Conservation (phyloP, 2,888 invertebrate species). For the Dryococelus australis region DNA sequence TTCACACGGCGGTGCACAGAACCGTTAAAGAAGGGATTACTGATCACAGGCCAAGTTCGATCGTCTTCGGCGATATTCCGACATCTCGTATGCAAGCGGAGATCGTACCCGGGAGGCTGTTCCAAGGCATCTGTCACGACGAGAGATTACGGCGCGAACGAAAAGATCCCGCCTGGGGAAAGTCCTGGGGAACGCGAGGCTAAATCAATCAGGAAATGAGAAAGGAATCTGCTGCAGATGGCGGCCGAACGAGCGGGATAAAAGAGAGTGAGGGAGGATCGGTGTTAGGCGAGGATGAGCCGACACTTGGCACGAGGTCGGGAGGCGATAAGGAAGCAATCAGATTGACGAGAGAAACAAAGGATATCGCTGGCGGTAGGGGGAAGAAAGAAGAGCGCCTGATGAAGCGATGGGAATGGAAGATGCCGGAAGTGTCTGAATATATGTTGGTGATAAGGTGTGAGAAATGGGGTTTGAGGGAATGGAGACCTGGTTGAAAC, state of each 20-base stretch:
- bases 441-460: not conserved
- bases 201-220: slow-evolving; percentile 16
- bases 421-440: not conserved
- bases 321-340: slow-evolving; percentile 1
- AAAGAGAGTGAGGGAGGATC: not conserved
- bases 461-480: not conserved
- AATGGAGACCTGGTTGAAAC: not conserved
- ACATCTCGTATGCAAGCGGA: too few relatives aligned
- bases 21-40: too few relatives aligned
- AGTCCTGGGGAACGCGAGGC: not conserved
- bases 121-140: too few relatives aligned
- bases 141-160: too few relatives aligned
- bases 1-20: too few relatives aligned
- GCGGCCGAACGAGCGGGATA: not conserved
- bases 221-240: not conserved
- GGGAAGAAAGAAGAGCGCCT: not conserved
- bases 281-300: not conserved
- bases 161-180: too few relatives aligned
- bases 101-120: too few relatives aligned
- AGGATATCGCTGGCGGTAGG: not conserved
- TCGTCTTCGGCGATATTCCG: too few relatives aligned
- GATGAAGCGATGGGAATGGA: not conserved
- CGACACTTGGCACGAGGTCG: not conserved
- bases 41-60: too few relatives aligned
- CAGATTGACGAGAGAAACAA: slow-evolving; percentile 5